Conservation (phyloP, 2,797 vertebrate species). For the Gastrophryne carolinensis region DNA sequence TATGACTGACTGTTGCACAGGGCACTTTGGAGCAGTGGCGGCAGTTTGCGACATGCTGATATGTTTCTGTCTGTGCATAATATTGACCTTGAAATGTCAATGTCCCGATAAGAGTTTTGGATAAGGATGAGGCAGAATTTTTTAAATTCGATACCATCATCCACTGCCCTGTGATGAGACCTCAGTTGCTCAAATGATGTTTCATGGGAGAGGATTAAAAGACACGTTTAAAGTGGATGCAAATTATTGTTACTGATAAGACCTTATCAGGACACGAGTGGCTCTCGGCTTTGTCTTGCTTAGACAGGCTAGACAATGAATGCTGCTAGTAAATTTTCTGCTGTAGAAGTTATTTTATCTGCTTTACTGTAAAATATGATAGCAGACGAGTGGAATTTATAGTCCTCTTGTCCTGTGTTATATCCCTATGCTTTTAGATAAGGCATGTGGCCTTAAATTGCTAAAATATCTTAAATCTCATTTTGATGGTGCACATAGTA, state of each 20-base stretch:
- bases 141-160: slow-evolving; percentile 19
- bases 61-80: slow-evolving; percentile 38
- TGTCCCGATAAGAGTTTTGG: slow-evolving; percentile 36
- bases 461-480: background rate
- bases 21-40: background rate
- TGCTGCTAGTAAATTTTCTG: slow-evolving; percentile 14
- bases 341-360: slow-evolving; percentile 30
- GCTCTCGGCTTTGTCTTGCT: slow-evolving; percentile 37
- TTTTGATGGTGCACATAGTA: background rate
- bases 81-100: slow-evolving; percentile 46
- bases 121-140: slow-evolving; percentile 34
- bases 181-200: slow-evolving; percentile 23
- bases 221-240: slow-evolving; percentile 35
- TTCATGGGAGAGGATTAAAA: slow-evolving; percentile 29
- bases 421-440: background rate
- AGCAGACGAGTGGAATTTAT: background rate
- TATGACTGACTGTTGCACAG: background rate
- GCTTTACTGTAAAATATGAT: slow-evolving; percentile 4
- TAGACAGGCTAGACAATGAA: slow-evolving; percentile 35
- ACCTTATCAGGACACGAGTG: slow-evolving; percentile 20
- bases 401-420: background rate
- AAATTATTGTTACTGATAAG: slow-evolving; percentile 40
- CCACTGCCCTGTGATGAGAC: slow-evolving; percentile 16
- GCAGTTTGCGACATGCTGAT: slow-evolving; percentile 12
- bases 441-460: background rate